Percentiles rank a stretch among this genome's conserved stretches.
These are phyloP conservation scores for Chrysolina haemoptera DNA, from an alignment of 2,888 invertebrate species.

Conservation along the genomic window DNA sequence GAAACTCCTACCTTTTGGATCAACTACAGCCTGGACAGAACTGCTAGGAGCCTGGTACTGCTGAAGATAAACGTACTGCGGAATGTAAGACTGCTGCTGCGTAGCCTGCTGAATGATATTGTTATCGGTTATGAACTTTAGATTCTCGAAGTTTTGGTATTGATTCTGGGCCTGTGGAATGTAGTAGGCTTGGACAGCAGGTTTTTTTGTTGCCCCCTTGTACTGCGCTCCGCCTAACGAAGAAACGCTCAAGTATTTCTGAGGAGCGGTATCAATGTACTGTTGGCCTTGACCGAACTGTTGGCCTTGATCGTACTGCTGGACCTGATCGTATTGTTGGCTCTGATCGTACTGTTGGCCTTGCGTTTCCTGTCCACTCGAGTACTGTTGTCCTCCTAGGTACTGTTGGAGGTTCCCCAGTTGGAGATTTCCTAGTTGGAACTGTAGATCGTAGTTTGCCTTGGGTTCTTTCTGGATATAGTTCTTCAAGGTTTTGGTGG, in stretches of 20 bases:
- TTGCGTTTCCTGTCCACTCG: background rate
- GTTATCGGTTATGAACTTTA: constrained; percentile 64
- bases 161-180: constrained; percentile 50
- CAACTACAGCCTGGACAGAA: constrained; percentile 62
- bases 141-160: constrained; percentile 59
- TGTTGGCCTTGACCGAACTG: constrained; percentile 13
- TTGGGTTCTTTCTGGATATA: constrained; percentile 59
- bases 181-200: constrained; percentile 42
- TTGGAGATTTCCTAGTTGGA: constrained; percentile 19
- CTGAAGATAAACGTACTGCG: constrained; percentile 63
- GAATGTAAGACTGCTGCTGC: constrained; percentile 48
- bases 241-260: constrained; percentile 59
- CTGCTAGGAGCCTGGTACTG: constrained; percentile 62
- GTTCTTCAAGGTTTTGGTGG: constrained; percentile 56
- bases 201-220: constrained; percentile 42
- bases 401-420: constrained; percentile 13
- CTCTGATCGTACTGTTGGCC: background rate
- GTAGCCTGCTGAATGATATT: constrained; percentile 49
- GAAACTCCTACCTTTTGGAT: constrained; percentile 61
- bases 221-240: constrained; percentile 50
- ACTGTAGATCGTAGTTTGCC: constrained; percentile 45
- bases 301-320: background rate
- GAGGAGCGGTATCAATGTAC: constrained; percentile 2
- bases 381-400: background rate
- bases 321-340: background rate